These are phyloP conservation scores for Mirounga angustirostris DNA, from an alignment of 2,113 vertebrate species.

Conservation along the genomic window DNA sequence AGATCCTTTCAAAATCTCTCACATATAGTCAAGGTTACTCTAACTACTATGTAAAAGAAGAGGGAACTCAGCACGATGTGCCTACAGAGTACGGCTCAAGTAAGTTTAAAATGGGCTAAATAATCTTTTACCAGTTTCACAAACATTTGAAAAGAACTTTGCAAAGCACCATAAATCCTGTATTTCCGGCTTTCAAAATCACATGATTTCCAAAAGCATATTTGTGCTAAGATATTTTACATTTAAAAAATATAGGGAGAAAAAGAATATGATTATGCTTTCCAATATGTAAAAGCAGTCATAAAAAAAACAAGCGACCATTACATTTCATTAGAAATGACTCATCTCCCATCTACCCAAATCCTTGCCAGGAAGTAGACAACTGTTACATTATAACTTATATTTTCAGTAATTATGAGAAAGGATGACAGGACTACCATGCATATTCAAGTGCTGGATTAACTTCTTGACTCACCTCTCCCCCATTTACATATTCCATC, in stretches of 20 bases:
- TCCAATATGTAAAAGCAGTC: not conserved
- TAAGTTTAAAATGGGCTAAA: not conserved
- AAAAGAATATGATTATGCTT: not conserved
- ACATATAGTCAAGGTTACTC: not conserved
- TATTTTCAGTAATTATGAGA: not conserved
- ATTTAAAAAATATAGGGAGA: slow-evolving; percentile 25
- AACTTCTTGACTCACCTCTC: slow-evolving; percentile 92
- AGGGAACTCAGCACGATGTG: not conserved
- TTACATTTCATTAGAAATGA: slow-evolving; percentile 1
- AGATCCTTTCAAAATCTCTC: not conserved
- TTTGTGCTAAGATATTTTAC: not conserved
- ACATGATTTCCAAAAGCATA: slow-evolving; percentile 23
- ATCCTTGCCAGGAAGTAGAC: not conserved
- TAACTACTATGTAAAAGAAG: not conserved
- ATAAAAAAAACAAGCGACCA: not conserved
- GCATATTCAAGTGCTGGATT: not conserved
- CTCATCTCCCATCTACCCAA: not conserved
- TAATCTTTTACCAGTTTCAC: not conserved
- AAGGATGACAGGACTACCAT: slow-evolving; percentile 27
- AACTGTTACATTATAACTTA: not conserved
- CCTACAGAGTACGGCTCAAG: not conserved
- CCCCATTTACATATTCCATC: slow-evolving; percentile 99
- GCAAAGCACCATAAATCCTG: not conserved
- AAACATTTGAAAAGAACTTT: not conserved
- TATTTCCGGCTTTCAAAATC: slow-evolving; percentile 20